phyloP scores from a whole-genome alignment of 2,113 vertebrate species.

The Talpa occidentalis region DNA sequence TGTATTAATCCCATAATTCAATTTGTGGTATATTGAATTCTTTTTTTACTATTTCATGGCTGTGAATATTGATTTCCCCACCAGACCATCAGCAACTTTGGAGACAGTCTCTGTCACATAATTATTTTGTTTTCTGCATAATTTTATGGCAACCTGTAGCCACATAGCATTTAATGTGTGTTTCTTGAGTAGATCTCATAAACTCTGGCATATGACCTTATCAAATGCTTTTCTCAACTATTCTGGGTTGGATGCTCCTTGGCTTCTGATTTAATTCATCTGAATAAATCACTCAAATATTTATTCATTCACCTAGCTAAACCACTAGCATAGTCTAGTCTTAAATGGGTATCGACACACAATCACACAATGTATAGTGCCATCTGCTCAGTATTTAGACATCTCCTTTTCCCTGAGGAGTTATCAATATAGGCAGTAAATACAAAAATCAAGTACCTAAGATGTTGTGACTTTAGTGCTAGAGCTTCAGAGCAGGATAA shows the following conservation, averaged over 20 bases:
- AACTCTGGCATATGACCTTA: neutral
- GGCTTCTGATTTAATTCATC: neutral
- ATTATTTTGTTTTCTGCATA: conserved; percentile 14
- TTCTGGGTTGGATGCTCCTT: neutral
- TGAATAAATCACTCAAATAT: neutral
- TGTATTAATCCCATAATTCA: conserved; percentile 70
- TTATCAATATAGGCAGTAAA: neutral
- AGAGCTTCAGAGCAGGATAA: neutral
- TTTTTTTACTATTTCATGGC: conserved; percentile 42
- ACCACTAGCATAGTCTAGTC: neutral
- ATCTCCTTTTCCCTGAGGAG: neutral
- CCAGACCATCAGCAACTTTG: neutral
- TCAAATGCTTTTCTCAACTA: neutral
- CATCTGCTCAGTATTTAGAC: neutral
- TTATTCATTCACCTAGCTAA: neutral
- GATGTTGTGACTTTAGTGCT: neutral
- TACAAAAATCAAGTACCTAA: neutral
- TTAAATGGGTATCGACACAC: neutral
- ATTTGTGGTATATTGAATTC: conserved; percentile 51
- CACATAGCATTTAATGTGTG: neutral
- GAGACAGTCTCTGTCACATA: neutral
- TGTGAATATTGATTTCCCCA: conserved; percentile 59
- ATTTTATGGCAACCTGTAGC: neutral
- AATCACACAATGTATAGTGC: neutral
- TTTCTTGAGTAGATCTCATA: neutral